phyloP scores from a whole-genome alignment of 1,140 invertebrate genomes.

The Agraylea sexmaculata region DNA sequence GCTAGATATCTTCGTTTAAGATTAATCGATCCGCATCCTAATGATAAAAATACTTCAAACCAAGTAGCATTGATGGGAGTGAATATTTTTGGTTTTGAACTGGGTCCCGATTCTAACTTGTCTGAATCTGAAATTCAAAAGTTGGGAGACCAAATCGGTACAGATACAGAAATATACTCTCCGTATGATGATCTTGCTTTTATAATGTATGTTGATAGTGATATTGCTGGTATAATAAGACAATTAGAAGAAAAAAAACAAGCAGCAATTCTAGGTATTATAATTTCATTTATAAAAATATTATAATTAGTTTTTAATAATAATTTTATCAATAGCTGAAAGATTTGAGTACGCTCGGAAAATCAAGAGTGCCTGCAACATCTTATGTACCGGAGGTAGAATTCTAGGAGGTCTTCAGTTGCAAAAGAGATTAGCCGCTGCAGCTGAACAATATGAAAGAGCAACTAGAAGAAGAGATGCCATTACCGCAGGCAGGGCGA shows the following conservation, averaged over 20 bases:
- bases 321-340: slow-evolving; percentile 49
- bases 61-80: slow-evolving; percentile 58
- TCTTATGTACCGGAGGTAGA: slow-evolving; percentile 74
- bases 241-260: slow-evolving; percentile 79
- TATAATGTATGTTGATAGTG: slow-evolving; percentile 94
- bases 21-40: slow-evolving; percentile 64
- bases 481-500: slow-evolving; percentile 54
- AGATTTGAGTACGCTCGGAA: slow-evolving; percentile 86
- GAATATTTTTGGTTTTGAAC: slow-evolving; percentile 62
- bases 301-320: too few relatives aligned
- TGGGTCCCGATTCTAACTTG: slow-evolving; percentile 25
- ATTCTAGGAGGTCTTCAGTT: slow-evolving; percentile 80
- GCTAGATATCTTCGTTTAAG: slow-evolving; percentile 75
- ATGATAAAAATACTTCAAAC: slow-evolving; percentile 15
- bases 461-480: slow-evolving; percentile 80
- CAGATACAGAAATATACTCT: slow-evolving; percentile 49
- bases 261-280: slow-evolving; percentile 60
- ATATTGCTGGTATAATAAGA: slow-evolving; percentile 78
- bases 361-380: slow-evolving; percentile 72
- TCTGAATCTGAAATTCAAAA: slow-evolving; percentile 8
- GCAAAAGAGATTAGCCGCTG: slow-evolving; percentile 82
- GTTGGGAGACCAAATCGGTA: slow-evolving; percentile 36
- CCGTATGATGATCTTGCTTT: slow-evolving; percentile 91
- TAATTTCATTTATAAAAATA: background rate
- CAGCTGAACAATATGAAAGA: slow-evolving; percentile 80